A percentile compares a stretch with the other conserved stretches of the same genome.
Evolutionary conservation across 2,797 vertebrate species (phyloP).

Genomic region (Eulemur rubriventer): DNA sequence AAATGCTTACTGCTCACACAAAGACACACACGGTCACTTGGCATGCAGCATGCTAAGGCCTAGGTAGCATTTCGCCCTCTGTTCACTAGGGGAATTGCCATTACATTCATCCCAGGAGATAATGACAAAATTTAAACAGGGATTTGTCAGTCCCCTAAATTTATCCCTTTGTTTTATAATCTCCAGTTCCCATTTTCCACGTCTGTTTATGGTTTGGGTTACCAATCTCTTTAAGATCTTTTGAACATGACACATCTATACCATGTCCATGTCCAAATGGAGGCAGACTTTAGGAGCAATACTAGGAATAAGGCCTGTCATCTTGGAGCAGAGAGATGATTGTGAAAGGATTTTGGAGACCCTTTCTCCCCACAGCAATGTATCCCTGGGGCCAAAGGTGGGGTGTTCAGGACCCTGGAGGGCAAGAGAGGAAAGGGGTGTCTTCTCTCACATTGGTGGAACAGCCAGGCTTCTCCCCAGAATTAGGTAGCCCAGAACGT

Average conservation of each 20-base stretch:
- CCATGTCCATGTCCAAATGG: not conserved
- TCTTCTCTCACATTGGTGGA: not conserved
- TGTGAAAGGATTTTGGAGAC: not conserved
- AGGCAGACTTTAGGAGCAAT: not conserved
- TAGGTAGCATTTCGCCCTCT: not conserved
- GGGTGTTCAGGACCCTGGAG: not conserved
- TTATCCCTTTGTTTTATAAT: not conserved
- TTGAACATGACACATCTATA: not conserved
- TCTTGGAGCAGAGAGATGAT: not conserved
- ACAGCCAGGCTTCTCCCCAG: not conserved
- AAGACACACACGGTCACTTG: not conserved
- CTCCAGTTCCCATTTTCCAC: not conserved
- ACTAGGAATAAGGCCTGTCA: not conserved
- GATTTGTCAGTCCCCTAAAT: not conserved
- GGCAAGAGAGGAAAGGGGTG: not conserved
- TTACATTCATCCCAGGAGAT: not conserved
- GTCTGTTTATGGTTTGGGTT: not conserved
- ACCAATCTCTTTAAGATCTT: not conserved
- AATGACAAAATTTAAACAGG: not conserved
- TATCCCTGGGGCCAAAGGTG: not conserved
- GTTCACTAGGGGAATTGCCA: not conserved
- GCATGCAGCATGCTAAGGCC: not conserved
- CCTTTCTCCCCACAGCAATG: not conserved
- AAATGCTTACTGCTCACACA: not conserved
- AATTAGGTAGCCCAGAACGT: not conserved